phyloP scores from a whole-genome alignment of 1,140 invertebrate species.

The Drosophila busckii region DNA sequence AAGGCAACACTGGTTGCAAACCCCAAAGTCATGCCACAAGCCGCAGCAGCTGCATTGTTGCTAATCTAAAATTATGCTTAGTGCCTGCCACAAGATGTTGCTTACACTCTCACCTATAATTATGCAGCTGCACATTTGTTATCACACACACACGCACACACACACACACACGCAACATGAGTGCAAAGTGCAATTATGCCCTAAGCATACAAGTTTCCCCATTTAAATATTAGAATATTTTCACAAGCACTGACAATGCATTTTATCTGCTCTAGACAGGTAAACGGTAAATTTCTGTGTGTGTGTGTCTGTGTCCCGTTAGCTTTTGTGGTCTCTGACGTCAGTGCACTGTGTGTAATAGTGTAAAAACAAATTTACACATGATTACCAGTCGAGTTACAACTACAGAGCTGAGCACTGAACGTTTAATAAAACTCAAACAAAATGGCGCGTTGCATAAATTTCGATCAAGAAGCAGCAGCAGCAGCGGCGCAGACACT shows the following conservation, averaged over 20 bases:
- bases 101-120: slow-evolving; percentile 3
- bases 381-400: slow-evolving; percentile 58
- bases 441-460: slow-evolving; percentile 72
- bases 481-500: neutral
- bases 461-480: slow-evolving; percentile 36
- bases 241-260: slow-evolving; percentile 27
- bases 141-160: slow-evolving; percentile 6
- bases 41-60: neutral
- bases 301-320: too few species aligned
- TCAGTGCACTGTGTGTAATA: slow-evolving; percentile 23
- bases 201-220: slow-evolving; percentile 44
- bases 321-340: slow-evolving; percentile 22
- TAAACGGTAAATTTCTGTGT: too few species aligned
- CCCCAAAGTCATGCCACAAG: too few species aligned
- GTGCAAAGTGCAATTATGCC: slow-evolving; percentile 44
- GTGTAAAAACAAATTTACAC: slow-evolving; percentile 72
- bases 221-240: slow-evolving; percentile 71
- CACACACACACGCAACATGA: neutral
- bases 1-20: too few species aligned
- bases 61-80: neutral
- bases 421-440: slow-evolving; percentile 74
- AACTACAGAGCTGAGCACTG: slow-evolving; percentile 34
- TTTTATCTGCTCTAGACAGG: too few species aligned
- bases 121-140: slow-evolving; percentile 25
- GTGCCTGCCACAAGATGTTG: neutral